Conservation (phyloP, 2,888 invertebrate genomes). For the Calameuta filiformis region DNA sequence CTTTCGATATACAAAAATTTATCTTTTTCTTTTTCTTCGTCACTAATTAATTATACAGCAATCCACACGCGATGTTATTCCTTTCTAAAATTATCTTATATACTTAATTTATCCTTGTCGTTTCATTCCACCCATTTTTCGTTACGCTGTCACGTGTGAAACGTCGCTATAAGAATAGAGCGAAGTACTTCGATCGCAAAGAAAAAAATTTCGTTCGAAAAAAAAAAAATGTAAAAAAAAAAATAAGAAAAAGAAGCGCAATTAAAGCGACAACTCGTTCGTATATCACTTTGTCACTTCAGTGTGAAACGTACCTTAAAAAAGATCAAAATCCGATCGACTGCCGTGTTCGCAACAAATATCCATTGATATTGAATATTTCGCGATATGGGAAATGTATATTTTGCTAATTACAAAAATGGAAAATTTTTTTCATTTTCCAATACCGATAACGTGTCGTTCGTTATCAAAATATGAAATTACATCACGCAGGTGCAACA, state of each 20-base stretch:
- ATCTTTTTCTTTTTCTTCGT: background rate
- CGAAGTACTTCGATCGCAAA: background rate
- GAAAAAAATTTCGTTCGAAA: background rate
- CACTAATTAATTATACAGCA: background rate
- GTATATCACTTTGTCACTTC: background rate
- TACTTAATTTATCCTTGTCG: background rate
- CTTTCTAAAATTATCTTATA: background rate
- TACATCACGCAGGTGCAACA: too few relatives aligned
- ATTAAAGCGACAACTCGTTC: background rate
- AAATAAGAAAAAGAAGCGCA: background rate
- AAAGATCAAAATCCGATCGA: background rate
- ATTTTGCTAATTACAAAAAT: background rate
- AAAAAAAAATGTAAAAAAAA: background rate
- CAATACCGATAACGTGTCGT: background rate
- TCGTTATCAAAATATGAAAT: background rate
- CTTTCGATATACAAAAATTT: background rate
- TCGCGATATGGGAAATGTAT: background rate
- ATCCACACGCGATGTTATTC: background rate
- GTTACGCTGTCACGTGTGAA: background rate
- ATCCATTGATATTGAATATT: background rate
- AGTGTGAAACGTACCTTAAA: background rate
- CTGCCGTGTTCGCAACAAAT: background rate
- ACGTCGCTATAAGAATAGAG: background rate
- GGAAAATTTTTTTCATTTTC: background rate
- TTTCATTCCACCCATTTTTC: background rate